A percentile compares a stretch with the other conserved stretches of the same genome.
Conservation (phyloP, 2,797 vertebrate species). For the Heterohyrax brucei region DNA sequence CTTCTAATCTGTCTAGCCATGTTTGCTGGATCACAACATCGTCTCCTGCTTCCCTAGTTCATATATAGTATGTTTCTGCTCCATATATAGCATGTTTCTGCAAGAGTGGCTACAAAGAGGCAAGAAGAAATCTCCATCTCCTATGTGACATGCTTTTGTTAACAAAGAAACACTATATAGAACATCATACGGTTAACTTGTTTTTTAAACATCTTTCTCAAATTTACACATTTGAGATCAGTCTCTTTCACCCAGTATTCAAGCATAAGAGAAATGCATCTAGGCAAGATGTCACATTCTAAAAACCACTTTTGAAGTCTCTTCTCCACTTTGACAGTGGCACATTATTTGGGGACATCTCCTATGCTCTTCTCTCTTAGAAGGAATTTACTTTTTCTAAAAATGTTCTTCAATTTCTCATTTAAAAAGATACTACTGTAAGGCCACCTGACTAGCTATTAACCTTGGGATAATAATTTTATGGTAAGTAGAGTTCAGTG, state of each 20-base stretch:
- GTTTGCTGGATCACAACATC: neutral
- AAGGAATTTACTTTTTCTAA: neutral
- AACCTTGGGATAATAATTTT: neutral
- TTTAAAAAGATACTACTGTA: neutral
- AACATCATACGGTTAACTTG: neutral
- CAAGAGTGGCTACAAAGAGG: neutral
- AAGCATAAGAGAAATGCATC: neutral
- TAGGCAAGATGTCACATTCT: neutral
- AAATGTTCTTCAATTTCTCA: neutral
- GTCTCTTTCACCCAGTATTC: neutral
- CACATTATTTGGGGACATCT: neutral
- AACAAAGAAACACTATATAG: neutral
- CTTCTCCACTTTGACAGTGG: too few relatives aligned
- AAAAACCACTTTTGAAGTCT: neutral
- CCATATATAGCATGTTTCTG: neutral
- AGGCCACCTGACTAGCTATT: neutral
- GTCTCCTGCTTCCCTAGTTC: neutral
- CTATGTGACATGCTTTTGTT: neutral
- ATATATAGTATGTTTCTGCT: neutral
- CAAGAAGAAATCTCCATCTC: neutral
- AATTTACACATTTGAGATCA: neutral
- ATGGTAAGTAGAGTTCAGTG: neutral
- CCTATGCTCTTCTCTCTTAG: neutral
- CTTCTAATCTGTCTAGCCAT: neutral
- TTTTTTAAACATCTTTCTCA: neutral